Base-by-base conservation (phyloP, 2,888 invertebrate genomes). In the Alsophila aescularia region DNA sequence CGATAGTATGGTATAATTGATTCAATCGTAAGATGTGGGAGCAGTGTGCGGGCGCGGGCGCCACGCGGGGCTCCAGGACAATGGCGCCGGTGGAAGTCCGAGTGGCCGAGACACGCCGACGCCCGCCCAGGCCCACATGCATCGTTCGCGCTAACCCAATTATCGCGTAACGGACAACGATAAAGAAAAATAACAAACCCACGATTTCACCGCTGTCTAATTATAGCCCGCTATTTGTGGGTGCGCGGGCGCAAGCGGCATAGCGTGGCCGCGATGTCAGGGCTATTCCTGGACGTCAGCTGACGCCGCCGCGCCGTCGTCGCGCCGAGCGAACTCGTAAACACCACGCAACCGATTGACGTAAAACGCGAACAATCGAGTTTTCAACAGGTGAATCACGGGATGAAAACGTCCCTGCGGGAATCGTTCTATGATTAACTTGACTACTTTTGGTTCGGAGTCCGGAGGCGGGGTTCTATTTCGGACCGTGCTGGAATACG, bases 171-270 rank as follows among this genome's bases (percentile, higher is more conserved):
- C 90, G 84, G 87, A 88, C 63, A 84, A 87, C 90, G 90, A 88
- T 90, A 89, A 90, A 90, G 90, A 91, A 91, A 91, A 91, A 91
- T 90, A 91, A 90, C 90, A 90, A 91, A 90, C 91, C 91, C 91
- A 91, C 91, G 91, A 90, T 91, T 91, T 90, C 87, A 88, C 88
- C 82, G 90, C 67, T 79, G 79, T 88, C 90, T 91, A 91, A 90
- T 89, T 89, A 89, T 91, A 91, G 90, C 78, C 70, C 69, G 85
- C 89, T 90, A 90, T 91, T 90, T 90, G 90, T 80, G 89, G 80
- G 83, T 86, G 90, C 89, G 90, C 89, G 87, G 87, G 90, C 89
- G 90, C 87, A 83, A 73, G 85, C 86, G 83, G 88, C 90, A 88
- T 89, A 87, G 87, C 90, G 88, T 88, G 86, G 85, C 87, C 84